A percentile compares a stretch with the other conserved stretches of the same genome.
phyloP scores from a whole-genome alignment of 2,888 invertebrate species.

The Adelphocoris suturalis region DNA sequence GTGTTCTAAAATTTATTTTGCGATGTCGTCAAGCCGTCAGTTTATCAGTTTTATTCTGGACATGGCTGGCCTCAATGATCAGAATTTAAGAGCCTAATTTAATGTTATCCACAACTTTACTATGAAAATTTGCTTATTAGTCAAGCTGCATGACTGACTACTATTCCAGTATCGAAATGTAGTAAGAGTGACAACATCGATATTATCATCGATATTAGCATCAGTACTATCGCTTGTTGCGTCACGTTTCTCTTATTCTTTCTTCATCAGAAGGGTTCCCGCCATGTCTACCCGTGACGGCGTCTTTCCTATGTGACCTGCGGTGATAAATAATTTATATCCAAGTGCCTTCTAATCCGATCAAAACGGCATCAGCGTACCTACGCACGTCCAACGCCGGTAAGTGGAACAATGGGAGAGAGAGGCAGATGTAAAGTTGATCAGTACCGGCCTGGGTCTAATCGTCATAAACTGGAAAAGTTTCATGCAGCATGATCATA shows the following conservation, averaged over 20 bases:
- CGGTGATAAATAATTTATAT: background rate
- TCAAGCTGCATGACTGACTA: too few species aligned
- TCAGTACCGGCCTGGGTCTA: background rate
- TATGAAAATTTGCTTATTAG: too few species aligned
- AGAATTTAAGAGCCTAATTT: too few species aligned
- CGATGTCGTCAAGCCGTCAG: too few species aligned
- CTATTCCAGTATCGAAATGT: background rate
- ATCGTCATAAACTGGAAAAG: background rate
- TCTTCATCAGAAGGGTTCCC: background rate
- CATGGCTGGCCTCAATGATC: too few species aligned
- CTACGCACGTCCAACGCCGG: background rate
- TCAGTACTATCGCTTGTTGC: background rate
- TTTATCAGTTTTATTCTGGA: too few species aligned
- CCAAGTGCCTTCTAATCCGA: background rate
- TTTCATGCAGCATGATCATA: too few species aligned
- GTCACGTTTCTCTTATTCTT: background rate
- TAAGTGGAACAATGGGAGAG: slow-evolving; percentile 3
- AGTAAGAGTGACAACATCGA: background rate
- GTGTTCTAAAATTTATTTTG: too few species aligned
- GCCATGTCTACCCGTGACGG: background rate
- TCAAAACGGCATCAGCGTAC: background rate
- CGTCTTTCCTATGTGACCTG: background rate
- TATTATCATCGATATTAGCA: background rate
- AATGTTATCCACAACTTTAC: too few species aligned
- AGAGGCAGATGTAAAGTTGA: background rate